Base-by-base conservation (phyloP, 2,113 vertebrate genomes). In the Cinclus mexicanus region DNA sequence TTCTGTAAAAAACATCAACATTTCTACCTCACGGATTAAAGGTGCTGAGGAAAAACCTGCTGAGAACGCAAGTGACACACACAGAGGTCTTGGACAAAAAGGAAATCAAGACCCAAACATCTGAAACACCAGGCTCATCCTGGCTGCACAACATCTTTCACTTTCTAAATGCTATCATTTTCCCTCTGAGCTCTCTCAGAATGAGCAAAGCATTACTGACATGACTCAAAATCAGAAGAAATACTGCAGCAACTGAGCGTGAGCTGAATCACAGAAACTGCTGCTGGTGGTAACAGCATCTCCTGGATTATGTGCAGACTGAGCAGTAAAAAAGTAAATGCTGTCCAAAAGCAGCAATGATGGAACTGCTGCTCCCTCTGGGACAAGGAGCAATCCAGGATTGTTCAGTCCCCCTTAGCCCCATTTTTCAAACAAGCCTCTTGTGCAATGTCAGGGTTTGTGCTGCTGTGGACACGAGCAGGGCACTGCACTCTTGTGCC, bases 321-420 rank as follows among this genome's bases (percentile, higher is more conserved):
- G 56, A 85, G 75, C 46, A 90, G 57, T 0, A 49, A 53, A 79
- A 79, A 87, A 63, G 28, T 3, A 65, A 76, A 72, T 29, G 57
- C 83, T 87, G 70, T n/a, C 41, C 91, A 93, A 95, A 83, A 87
- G 61, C 81, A 96, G 22, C 49, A 71, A 2, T 0, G n/a, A 33
- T 14, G 67, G n/a, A 79, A 72, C 19, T 92, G 75, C 79, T 69
- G 33, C 16, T 63, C 41, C 67, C 52, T 5, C 11, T 23, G 67
- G 53, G 44, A 60, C 64, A 61, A 44, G 6, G 23, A 59, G 49
- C 72, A 94, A 53, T 2, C 61, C 46, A 61, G 15, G 10, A 26
- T 50, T 57, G 37, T 10, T 26, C 11, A 72, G 14, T 46, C 6
- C 10, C 26, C 47, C 35, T 57, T 37, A n/a, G 14, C 31, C 35